Conservation (phyloP, 1,140 invertebrate species). For the Conus betulinus region DNA sequence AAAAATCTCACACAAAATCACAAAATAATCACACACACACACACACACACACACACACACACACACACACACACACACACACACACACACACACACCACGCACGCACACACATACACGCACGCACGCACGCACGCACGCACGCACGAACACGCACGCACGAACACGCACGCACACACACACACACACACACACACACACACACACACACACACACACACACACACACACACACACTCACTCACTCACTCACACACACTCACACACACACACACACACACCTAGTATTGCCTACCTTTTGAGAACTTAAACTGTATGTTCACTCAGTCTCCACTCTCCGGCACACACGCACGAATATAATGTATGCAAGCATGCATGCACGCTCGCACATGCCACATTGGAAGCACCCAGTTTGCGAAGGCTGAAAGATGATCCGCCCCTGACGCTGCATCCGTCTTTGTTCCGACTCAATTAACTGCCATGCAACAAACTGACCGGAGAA, state of each 20-base stretch:
- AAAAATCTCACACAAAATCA: too few species aligned
- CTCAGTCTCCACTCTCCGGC: neutral
- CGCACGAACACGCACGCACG: neutral
- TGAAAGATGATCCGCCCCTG: neutral
- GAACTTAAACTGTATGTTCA: neutral
- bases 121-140: too few species aligned
- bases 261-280: neutral
- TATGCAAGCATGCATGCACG: too few species aligned
- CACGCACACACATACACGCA: too few species aligned
- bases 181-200: neutral
- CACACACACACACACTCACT: neutral
- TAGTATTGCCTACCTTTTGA: neutral
- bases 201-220: neutral
- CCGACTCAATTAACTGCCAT: neutral
- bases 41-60: too few species aligned
- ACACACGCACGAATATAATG: neutral
- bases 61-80: too few species aligned
- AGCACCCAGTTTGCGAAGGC: neutral
- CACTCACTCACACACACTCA: neutral
- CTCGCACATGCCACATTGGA: neutral
- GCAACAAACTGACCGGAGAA: neutral
- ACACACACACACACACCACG: too few species aligned
- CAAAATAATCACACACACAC: too few species aligned
- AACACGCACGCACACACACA: neutral
- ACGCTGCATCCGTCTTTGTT: neutral